Base-by-base conservation (phyloP, 2,888 invertebrate genomes). In the Mechanitis messenoides region DNA sequence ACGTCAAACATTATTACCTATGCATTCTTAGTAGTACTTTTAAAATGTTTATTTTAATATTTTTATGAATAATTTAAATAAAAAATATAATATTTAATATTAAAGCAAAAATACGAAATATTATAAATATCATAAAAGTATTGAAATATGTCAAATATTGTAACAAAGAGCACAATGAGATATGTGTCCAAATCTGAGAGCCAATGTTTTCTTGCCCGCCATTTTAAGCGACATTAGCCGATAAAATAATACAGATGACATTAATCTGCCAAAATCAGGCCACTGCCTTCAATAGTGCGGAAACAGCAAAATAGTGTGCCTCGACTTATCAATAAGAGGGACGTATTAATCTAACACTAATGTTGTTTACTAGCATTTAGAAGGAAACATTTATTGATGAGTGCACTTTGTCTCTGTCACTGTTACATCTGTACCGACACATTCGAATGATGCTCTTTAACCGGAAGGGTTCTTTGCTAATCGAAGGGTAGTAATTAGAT, bases 321-420 rank as follows among this genome's bases (percentile, higher is more conserved):
- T 47, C 33, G 28, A 46, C 5, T 45, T 53, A 11, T 33, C 47
- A 31, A 35, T 60, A 50, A 20, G 59, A 65, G 64, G 61, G 64
- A 63, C 67, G 72, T 81, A 88, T 87, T 87, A 86, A 87, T 87
- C 85, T 84, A 77, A 80, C 79, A 74, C 82, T 87, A 87, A 87
- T 86, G 85, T 78, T 80, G 76, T 81, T 79, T 79, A 75, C 80
- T 77, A 72, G 70, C 74, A 72, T 75, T 74, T 70, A 74, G 74
- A 67, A 64, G 68, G 68, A 70, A 74, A 73, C 72, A 64, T 73
- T 75, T 86, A 88, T 87, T 87, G 85, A 88, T 88, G 87, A 77
- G 75, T 72, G 68, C 79, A 73, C 80, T 88, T 84, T 83, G 83
- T 88, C 85, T 82, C 72, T 74, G 87, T 87, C 87, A 65, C 65